Percentiles rank a stretch among this genome's conserved stretches.
Conservation (phyloP, 2,888 invertebrate genomes). For the Octodonta nipae region DNA sequence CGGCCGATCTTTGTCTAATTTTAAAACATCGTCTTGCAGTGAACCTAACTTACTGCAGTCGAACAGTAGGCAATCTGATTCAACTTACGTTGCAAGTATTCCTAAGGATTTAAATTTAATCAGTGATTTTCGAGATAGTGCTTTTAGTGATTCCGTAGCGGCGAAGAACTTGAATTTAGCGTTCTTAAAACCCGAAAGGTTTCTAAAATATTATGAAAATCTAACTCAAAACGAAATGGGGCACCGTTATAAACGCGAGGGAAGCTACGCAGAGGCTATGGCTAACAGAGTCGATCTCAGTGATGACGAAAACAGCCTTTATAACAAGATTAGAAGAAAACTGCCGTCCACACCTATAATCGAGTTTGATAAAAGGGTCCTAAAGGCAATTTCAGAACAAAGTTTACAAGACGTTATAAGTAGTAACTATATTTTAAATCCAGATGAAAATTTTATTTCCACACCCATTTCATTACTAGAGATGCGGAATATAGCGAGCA, state of each 20-base stretch:
- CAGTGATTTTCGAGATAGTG: constrained; percentile 24
- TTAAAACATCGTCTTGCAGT: constrained; percentile 31
- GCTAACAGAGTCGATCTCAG: constrained; percentile 31
- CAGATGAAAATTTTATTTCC: constrained; percentile 14
- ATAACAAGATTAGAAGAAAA: constrained; percentile 39
- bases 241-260: constrained; percentile 27
- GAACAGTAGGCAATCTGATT: constrained; percentile 10
- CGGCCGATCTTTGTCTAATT: constrained; percentile 26
- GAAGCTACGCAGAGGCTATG: constrained; percentile 34
- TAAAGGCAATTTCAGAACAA: constrained; percentile 34
- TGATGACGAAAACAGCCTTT: constrained; percentile 41
- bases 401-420: constrained; percentile 28
- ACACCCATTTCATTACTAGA: constrained; percentile 10
- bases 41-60: constrained; percentile 31
- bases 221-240: constrained; percentile 14
- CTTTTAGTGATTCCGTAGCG: constrained; percentile 26
- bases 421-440: constrained; percentile 15
- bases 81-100: constrained; percentile 34
- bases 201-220: constrained; percentile 8
- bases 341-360: constrained; percentile 25
- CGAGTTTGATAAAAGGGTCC: constrained; percentile 29
- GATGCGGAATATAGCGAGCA: constrained; percentile 13
- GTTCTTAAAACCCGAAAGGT: constrained; percentile 20
- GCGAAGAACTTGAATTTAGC: constrained; percentile 34
- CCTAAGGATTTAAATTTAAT: constrained; percentile 55